Evolutionary conservation across 2,113 vertebrate genomes (phyloP).

Genomic region (Gymnarchus niloticus): DNA sequence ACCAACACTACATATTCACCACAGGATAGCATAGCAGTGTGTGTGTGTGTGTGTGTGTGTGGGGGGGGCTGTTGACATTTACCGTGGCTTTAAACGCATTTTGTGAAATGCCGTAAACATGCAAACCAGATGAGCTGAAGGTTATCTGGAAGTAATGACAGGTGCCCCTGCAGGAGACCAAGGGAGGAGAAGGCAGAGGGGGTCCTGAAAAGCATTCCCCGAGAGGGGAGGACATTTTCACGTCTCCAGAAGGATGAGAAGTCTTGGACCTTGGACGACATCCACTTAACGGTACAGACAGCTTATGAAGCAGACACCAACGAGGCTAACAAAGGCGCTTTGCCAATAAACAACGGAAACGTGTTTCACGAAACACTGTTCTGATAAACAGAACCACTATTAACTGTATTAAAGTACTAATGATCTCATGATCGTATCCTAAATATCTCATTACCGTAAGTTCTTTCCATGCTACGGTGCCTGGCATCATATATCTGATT

Average conservation of each 20-base stretch:
- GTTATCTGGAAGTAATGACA: background rate
- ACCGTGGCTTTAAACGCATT: background rate
- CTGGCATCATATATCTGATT: background rate
- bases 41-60: too few species aligned
- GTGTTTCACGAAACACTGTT: background rate
- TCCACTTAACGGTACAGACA: background rate
- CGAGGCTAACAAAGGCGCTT: background rate
- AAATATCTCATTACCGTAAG: background rate
- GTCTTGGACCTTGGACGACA: background rate
- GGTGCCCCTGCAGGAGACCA: background rate
- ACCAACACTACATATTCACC: background rate
- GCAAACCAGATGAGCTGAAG: background rate
- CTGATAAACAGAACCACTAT: background rate
- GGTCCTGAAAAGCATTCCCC: background rate
- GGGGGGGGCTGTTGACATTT: too few species aligned
- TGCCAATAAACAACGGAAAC: background rate
- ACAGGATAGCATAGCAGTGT: background rate
- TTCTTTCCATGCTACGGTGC: background rate
- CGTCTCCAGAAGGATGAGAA: background rate
- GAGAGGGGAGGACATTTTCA: background rate
- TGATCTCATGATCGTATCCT: background rate
- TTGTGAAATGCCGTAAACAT: background rate
- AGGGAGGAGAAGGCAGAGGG: background rate
- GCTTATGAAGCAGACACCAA: background rate
- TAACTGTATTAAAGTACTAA: background rate